phyloP scores from a whole-genome alignment of 2,113 vertebrate species.

The Rostratula benghalensis region DNA sequence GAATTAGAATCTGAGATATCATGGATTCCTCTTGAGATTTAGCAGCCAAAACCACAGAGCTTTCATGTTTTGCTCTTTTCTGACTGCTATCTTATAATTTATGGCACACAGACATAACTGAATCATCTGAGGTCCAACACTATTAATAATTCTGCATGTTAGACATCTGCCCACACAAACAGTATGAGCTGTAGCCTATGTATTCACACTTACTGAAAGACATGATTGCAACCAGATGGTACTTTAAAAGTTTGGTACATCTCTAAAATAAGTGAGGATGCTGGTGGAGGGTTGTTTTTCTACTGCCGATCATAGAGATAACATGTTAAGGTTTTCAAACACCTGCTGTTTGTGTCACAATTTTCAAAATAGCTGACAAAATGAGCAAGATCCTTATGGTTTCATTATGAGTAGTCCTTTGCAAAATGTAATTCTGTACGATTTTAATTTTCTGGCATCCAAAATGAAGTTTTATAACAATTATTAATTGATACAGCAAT shows the following conservation, averaged over 20 bases:
- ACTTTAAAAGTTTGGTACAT: not conserved
- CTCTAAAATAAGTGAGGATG: not conserved
- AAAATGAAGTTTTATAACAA: not conserved
- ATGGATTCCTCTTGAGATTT: not conserved
- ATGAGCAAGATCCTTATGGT: not conserved
- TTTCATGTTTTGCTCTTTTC: not conserved
- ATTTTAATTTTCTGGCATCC: not conserved
- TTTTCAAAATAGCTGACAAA: constrained; percentile 29
- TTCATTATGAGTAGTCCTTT: not conserved
- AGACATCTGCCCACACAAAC: not conserved
- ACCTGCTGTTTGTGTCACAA: not conserved
- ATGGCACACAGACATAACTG: not conserved
- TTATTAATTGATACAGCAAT: not conserved
- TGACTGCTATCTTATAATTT: not conserved
- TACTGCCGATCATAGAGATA: not conserved
- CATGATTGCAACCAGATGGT: not conserved
- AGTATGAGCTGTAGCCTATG: not conserved
- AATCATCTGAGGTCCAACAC: not conserved
- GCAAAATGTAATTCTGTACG: not conserved
- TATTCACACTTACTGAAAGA: not conserved
- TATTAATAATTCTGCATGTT: not conserved
- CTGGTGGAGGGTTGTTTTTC: not conserved
- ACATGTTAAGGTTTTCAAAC: not conserved
- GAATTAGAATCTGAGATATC: not conserved
- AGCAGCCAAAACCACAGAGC: not conserved